Evolutionary conservation across 2,113 vertebrate species (phyloP).

Genomic region (Microcebus griseorufus): DNA sequence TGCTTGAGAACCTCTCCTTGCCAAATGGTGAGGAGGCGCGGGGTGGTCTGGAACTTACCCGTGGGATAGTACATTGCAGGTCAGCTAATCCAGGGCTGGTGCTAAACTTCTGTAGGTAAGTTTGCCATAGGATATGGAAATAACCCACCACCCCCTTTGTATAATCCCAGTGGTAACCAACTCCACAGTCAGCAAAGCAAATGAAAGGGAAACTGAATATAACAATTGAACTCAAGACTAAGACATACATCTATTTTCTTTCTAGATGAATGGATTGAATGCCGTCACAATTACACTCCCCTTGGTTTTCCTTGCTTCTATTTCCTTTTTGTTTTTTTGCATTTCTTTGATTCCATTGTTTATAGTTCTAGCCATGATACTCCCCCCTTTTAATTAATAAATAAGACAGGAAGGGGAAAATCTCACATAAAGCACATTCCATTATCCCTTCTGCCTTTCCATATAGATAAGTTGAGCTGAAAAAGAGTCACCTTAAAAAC

Average conservation of each 20-base stretch:
- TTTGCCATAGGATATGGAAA: background rate
- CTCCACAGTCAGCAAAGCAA: slow-evolving; percentile 8
- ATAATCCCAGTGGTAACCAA: background rate
- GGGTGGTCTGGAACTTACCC: background rate
- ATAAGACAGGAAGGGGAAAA: background rate
- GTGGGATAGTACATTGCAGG: background rate
- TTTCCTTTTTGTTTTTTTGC: background rate
- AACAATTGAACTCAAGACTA: slow-evolving; percentile 11
- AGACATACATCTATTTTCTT: background rate
- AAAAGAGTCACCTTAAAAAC: slow-evolving; percentile 54
- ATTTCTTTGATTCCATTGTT: background rate
- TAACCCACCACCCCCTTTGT: background rate
- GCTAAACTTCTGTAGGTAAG: background rate
- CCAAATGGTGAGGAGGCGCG: background rate
- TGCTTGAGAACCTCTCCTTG: background rate
- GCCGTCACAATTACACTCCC: background rate
- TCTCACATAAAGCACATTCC: slow-evolving; percentile 15
- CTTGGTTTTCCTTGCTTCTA: background rate
- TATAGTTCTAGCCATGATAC: background rate
- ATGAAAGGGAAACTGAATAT: slow-evolving; percentile 1
- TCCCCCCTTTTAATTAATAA: background rate
- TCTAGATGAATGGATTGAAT: background rate
- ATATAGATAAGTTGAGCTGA: background rate
- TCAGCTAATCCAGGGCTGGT: background rate
- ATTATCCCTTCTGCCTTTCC: slow-evolving; percentile 41